Evolutionary conservation across 2,113 vertebrate genomes (phyloP), one percentile per base, ranked within the genome.

Genomic region (Stomatorhinus ivindoensis): DNA sequence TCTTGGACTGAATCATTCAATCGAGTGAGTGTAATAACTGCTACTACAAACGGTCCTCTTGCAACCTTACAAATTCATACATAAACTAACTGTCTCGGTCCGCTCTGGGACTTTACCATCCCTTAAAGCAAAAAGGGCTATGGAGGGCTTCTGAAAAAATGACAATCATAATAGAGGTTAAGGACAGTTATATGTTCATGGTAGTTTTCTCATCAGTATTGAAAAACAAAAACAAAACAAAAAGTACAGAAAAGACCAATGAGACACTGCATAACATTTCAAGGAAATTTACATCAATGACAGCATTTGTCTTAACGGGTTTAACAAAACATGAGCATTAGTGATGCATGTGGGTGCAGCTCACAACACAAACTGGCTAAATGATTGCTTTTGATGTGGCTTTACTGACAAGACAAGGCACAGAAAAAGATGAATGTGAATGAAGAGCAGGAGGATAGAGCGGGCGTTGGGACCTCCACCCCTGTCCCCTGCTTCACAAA

Each of bases 321-420:
- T 86, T 86, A 87, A 87, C n/a, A 31, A 87, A 87, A 50, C 50
- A 51, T 87, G 50, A 53, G 39, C n/a, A 19, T 87, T 51, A 87
- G 10, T 53, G 85, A 87, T 92, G 53, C 80, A 73, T 69, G 51
- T 89, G 85, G 86, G 58, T 85, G 82, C 88, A 87, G 82, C 90
- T 90, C 69, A 87, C 90, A 61, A 88, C 80, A 51, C 69, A 19
- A 27, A 88, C 27, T 80, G 61, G 17, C 15, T 35, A 89, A 88
- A 39, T 83, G 92, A 94, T 94, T 94, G 94, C 92, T 93, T 92
- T 94, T 90, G 89, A 94, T 88, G 90, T 91, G 93, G 93, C 93
- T 95, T 92, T 93, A 93, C 92, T 89, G 89, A 93, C 92, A 91
- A 94, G 93, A 94, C 93, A 95, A 95, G 94, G 94, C 92, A 95